Base-by-base conservation (phyloP, 2,113 vertebrate genomes). In the Dermatemys mawii region DNA sequence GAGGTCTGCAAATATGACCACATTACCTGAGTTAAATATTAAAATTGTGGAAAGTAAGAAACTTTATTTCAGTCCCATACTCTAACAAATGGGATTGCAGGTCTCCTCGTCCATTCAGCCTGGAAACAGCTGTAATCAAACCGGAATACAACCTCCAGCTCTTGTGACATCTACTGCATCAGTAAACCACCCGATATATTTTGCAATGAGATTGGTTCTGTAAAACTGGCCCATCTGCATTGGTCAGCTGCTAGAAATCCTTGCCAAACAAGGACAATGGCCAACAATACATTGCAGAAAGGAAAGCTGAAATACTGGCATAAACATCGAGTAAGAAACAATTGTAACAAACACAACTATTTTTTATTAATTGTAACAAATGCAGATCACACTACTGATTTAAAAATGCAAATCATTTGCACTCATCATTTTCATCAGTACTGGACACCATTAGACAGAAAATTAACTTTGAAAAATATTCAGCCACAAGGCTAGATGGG, bases 21-120 rank as follows among this genome's bases (percentile, higher is more conserved):
- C 32, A 63, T 80, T n/a, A 83, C 75, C 54, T 22, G 79, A 86
- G 41, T 84, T 96, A n/a, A 86, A 75, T 96, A 93, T 92, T 4
- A 60, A 81, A 51, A 60, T 85, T 78, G 67, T 4, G 70, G 78
- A 93, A 94, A 92, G 82, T 79, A n/a, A 78, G 88, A 83, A 53
- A 41, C 46, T 92, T 80, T 85, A 16, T 41, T 32, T 82, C 55
- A 79, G 6, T 70, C 63, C 19, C 63, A 70, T 70, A 78, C 86
- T 32, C 63, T 35, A 51, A 79, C 4, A 11, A 41, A 21, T 32
- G 49, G 81, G 86, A 41, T 79, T 87, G 1, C 11, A 19, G 85
- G 32, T 51, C 76, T 5, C 41, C 6, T 44, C 38, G 21, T 5
- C 54, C 32, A 79, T 91, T 26, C 88, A 63, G 81, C 86, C 81